These are phyloP conservation scores for Pagetopsis macropterus DNA, from an alignment of 2,797 vertebrate genomes.

Conservation along the genomic window DNA sequence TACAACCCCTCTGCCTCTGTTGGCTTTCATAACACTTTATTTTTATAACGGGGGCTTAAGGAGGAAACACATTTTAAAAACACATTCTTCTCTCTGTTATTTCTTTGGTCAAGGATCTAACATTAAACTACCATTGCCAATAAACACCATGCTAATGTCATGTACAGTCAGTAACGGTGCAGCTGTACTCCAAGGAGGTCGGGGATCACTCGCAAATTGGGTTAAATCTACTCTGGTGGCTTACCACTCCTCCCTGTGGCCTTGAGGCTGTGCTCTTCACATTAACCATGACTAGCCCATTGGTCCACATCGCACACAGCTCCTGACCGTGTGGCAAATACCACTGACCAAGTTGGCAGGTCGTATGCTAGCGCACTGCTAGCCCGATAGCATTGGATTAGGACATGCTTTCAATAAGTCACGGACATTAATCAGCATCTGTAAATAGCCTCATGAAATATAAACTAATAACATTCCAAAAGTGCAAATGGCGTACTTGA, in stretches of 20 bases:
- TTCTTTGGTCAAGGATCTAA: neutral
- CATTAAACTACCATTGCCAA: neutral
- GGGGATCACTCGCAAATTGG: constrained; percentile 16
- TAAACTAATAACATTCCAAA: constrained; percentile 48
- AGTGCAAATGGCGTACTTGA: constrained; percentile 44
- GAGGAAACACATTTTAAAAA: constrained; percentile 29
- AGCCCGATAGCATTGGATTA: constrained; percentile 36
- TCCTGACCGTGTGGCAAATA: constrained; percentile 43
- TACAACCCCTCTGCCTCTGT: constrained; percentile 39
- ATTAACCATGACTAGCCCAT: constrained; percentile 45
- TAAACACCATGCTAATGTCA: neutral
- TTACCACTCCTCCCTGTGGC: constrained; percentile 38
- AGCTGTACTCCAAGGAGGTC: neutral
- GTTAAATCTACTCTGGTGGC: constrained; percentile 35
- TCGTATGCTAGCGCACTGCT: constrained; percentile 34
- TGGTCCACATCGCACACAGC: constrained; percentile 43
- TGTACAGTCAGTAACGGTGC: neutral
- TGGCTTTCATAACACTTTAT: constrained; percentile 57
- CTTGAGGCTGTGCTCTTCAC: constrained; percentile 28
- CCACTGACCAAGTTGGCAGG: constrained; percentile 53
- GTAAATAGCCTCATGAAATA: constrained; percentile 52
- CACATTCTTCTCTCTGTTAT: constrained; percentile 8
- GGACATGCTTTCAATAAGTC: constrained; percentile 47
- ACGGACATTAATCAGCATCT: constrained; percentile 36
- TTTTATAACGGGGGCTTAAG: constrained; percentile 39